phyloP scores from a whole-genome alignment of 1,140 invertebrate genomes.

The Drosophila trapezifrons region DNA sequence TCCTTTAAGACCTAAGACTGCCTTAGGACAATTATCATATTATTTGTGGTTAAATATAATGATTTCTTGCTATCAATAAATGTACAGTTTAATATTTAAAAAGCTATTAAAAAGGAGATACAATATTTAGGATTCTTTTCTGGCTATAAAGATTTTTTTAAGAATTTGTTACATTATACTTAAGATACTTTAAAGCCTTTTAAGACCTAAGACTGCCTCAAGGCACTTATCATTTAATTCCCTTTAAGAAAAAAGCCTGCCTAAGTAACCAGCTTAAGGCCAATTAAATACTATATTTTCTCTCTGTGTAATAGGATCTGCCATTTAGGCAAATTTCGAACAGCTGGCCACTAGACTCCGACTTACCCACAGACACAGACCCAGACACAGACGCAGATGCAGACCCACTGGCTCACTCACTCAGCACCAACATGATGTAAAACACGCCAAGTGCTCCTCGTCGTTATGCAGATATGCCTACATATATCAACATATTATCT shows the following conservation, averaged over 20 bases:
- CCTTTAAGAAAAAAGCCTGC: no score
- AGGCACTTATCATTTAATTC: neutral
- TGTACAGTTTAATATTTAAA: no score
- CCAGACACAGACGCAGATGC: neutral
- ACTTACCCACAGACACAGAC: constrained; percentile 1
- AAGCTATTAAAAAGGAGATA: no score
- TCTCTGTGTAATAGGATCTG: constrained; percentile 27
- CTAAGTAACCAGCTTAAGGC: no score
- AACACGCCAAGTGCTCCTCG: constrained; percentile 40
- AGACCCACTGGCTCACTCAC: constrained; percentile 27
- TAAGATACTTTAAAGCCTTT: no score
- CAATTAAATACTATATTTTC: neutral
- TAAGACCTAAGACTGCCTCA: no score
- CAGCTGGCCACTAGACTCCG: constrained; percentile 22
- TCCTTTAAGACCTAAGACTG: no score
- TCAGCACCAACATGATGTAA: constrained; percentile 38
- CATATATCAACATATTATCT: neutral
- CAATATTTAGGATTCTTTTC: no score
- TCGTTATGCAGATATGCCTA: constrained; percentile 38
- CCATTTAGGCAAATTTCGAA: neutral
- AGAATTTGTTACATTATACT: no score
- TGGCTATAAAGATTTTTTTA: no score
- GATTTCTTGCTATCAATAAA: no score
- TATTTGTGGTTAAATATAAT: no score
- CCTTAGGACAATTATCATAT: neutral